Evolutionary conservation across 2,797 vertebrate species (phyloP), one percentile per base, ranked within the genome.

Genomic region (Poecile montanus): DNA sequence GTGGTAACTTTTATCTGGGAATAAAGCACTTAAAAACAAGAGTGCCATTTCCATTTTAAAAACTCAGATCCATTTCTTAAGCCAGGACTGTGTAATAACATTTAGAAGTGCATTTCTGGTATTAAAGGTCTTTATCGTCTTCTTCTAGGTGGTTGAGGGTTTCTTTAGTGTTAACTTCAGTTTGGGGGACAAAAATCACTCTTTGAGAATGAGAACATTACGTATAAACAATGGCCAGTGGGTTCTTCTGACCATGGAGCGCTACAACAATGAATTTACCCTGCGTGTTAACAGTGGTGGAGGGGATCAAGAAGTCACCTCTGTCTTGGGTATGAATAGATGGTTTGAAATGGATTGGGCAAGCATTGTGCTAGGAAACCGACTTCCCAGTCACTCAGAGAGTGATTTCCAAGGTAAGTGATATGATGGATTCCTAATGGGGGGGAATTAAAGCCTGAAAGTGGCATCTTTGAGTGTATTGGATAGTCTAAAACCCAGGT

Each of bases 191-290:
- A 97, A 98, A 8, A 96, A 93, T 47, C 97, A 98, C 76, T 82
- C 96, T n/a, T 96, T 99, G 84, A 97, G 73, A 23, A 95, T 99
- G 79, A 94, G 87, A 3, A 96, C 97, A 13, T 97, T 98, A 53
- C 97, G 94, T 16, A 96, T 99, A 65, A 98, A 99, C 96, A 85
- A 98, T 0, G 99, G 99, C 27, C 98, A 98, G 85, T 99, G 99
- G 99, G 87, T 98, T 34, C 94, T 98, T 62, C 97, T 98, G 92
- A 93, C 97, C 93, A 97, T 99, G 94, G 94, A 97, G 90, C 98
- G 98, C 74, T 97, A 98, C 79, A 98, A 98, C 97, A 98, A 98
- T 86, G 92, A 97, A 56, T 99, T 99, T 90, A 98, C 97, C 11
- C 97, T 99, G 92, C 97, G 96, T 5, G 90, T 99, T 89, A 98